Base-by-base conservation (phyloP, 2,113 vertebrate species). In the Monopterus albus region DNA sequence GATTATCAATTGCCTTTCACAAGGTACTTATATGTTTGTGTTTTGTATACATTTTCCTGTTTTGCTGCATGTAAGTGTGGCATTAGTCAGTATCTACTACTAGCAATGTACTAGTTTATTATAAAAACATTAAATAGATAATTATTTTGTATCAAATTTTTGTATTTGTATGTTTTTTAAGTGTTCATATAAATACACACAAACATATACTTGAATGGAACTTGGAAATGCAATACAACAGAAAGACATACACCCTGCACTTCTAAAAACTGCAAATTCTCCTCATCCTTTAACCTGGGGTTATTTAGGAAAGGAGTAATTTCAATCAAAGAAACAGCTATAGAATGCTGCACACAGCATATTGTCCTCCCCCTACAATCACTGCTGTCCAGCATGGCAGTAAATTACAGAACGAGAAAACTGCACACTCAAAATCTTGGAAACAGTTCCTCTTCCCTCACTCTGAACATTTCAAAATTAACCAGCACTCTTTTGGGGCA, bases 361-460 rank as follows among this genome's bases (percentile, higher is more conserved):
- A 11, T 55, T 59, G 20, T 20, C 23, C 39, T 18, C 28, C 35
- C n/a, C 12, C 14, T 17, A 28, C 38, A 43, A 43, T 70, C 8
- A 7, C 14, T 72, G 35, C 28, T 43, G 52, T 60, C 70, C 52
- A 46, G 17, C 17, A 4, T 38, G 5, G 36, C 39, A 39, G 42
- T 47, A 64, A 63, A 65, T 74, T 28, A 73, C 31, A 49, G 42
- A n/a, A 57, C 29, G 63, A 46, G 51, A 38, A 59, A 58, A 75
- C 13, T 57, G 42, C 33, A 51, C 10, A 20, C 25, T 74, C 20
- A 63, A 67, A 67, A 50, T 28, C 21, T 39, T 40, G 39, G 33
- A 47, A 38, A 52, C 14, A 26, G 13, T 5, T 36, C 6, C 17
- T 45, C 10, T 20, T 49, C 35, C 33, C 15, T 62, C 1, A 3